Base-by-base conservation (phyloP, 2,113 vertebrate species). In the Trichomycterus rosablanca region DNA sequence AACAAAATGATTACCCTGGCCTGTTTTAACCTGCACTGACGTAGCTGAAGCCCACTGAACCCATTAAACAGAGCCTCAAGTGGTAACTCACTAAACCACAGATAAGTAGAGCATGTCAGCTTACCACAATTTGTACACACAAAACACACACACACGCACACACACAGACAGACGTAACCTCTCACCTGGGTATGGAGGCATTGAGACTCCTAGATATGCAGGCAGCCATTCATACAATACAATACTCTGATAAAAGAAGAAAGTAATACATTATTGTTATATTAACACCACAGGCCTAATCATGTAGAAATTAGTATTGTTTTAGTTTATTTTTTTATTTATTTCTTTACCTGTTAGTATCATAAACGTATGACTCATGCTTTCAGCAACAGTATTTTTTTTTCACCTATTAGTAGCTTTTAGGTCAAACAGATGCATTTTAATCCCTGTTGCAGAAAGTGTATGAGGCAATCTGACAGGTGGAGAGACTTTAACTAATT, bases 161-260 rank as follows among this genome's bases (percentile, higher is more conserved):
- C 37, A 40, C 37, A 40, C 14, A 40, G 11, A 1, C 37, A 3
- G 1, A 40, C 35, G 15, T 57, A 15, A 45, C 40, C 35, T 72
- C 81, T 85, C 74, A 97, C 95, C 93, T 86, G 59, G 35, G 35
- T 98, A 98, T 1, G 51, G 4, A 0, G 88, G 74, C 37, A 84
- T 54, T 0, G 1, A 23, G 67, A 64, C 66, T 68, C 80, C 75
- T 73, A 88, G 76, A 87, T 76, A 68, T 42, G 35, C 73, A 0
- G 93, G 94, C 65, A 98, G 84, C 95, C 95, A 98, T 69, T 98
- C 92, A 0, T 98, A 95, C 35, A 97, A 52, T 9, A 81, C 85
- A 1, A 96, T 92, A 52, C 75, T 97, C 95, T 96, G 66, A 24
- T 7, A 23, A 37, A 55, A 46, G 23, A 76, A 19, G 15, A 24